Evolutionary conservation across 2,113 vertebrate species (phyloP), one percentile per base, ranked within the genome.

Genomic region (Phrynocephalus versicolor): DNA sequence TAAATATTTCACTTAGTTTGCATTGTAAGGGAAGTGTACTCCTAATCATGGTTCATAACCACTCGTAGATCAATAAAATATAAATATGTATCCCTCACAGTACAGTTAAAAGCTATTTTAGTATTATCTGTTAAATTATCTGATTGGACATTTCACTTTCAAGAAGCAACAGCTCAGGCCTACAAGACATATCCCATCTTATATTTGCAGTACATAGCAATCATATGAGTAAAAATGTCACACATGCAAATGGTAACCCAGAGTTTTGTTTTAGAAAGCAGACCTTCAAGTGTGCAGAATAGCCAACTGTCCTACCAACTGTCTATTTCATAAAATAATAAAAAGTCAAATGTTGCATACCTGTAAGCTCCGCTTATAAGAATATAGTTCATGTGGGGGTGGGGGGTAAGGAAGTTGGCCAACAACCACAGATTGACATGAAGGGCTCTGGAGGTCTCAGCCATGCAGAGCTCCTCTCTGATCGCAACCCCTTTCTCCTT

Each of bases 121-220:
- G 21, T 60, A 25, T 79, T 60, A 23, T 60, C n/a, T 62, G 55
- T 33, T 79, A 60, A 35, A 86, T 35, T 81, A 71, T 21, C 16
- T 70, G 33, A 37, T 76, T 77, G 86, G 58, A 0, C 71, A 27
- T 27, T n/a, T 35, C 65, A 80, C 23, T 60, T 82, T 23, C 69
- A 89, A 88, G n/a, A 69, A 67, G 73, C 77, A 87, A 78, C 15
- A 85, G 19, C 14, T 85, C 39, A 80, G 67, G 55, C 62, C 88
- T 73, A 67, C 72, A 85, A 83, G 60, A 55, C 85, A 41, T 83
- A 60, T 75, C 73, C 89, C 60, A 60, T 23, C n/a, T 64, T 83
- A 86, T 33, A 72, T 57, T 2, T 30, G 81, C 76, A 78, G 85
- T 86, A 25, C 27, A 74, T 39, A 12, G 76, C 37, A 75, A 67